A percentile compares a stretch with the other conserved stretches of the same genome.
Conservation (phyloP, 2,797 vertebrate genomes). For the Ispidina lecontei region DNA sequence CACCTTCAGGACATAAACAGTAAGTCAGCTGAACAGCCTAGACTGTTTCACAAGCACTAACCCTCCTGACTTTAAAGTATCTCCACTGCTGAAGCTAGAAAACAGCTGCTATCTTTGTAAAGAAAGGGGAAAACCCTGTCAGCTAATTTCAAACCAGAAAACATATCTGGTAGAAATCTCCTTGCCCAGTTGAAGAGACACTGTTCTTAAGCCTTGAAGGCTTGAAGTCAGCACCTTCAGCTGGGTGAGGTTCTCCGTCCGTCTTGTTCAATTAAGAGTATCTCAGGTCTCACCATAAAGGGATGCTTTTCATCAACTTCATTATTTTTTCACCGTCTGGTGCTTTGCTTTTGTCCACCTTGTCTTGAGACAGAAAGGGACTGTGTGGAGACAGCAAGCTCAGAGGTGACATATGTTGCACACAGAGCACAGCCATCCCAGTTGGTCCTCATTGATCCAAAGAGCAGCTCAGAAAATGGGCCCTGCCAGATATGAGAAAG, state of each 20-base stretch:
- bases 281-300: not conserved
- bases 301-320: not conserved
- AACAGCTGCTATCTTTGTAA: not conserved
- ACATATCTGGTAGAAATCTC: not conserved
- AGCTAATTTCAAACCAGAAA: not conserved
- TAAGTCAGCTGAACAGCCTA: not conserved
- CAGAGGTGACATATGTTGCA: not conserved
- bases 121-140: not conserved
- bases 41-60: not conserved
- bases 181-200: not conserved
- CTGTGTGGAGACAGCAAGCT: not conserved
- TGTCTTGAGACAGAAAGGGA: slow-evolving; percentile 14
- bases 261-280: not conserved
- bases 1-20: not conserved
- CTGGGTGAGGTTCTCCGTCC: not conserved
- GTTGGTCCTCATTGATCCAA: not conserved
- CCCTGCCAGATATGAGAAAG: not conserved
- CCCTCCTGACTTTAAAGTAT: not conserved
- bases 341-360: not conserved
- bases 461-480: not conserved
- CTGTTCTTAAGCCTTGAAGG: not conserved
- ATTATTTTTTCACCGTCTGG: not conserved
- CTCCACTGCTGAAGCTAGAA: not conserved
- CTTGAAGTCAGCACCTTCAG: not conserved
- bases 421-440: not conserved